Percentiles rank a stretch among this genome's conserved stretches.
These are phyloP conservation scores for Galbula dea DNA, from an alignment of 2,113 vertebrate species.

Conservation along the genomic window DNA sequence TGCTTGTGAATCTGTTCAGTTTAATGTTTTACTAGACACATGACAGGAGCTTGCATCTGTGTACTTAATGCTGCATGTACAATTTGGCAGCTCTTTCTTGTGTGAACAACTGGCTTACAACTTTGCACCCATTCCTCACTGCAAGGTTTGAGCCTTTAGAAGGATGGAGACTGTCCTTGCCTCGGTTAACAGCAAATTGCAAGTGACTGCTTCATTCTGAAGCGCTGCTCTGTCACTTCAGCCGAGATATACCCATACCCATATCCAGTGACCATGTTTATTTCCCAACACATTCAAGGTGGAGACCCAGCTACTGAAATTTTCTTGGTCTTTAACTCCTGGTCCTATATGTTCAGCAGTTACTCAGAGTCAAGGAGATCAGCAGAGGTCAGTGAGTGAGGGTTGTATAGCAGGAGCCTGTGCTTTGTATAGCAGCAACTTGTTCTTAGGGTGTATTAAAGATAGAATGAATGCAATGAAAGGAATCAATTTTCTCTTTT, in stretches of 20 bases:
- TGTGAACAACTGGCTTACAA: neutral
- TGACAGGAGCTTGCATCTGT: neutral
- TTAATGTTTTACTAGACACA: neutral
- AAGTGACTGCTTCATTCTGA: neutral
- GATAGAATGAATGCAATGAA: neutral
- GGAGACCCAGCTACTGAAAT: neutral
- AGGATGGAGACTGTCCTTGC: neutral
- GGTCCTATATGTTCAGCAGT: neutral
- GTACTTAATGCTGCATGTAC: neutral
- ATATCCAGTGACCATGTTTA: neutral
- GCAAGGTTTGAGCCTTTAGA: neutral
- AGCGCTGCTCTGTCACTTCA: neutral
- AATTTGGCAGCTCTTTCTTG: neutral
- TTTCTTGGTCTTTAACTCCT: neutral
- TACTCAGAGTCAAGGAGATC: neutral
- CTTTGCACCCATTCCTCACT: neutral
- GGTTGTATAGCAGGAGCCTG: neutral
- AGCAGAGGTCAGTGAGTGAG: neutral
- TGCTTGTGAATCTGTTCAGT: neutral
- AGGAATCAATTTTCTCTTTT: neutral
- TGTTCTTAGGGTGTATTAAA: neutral
- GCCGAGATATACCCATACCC: neutral
- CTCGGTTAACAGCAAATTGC: neutral
- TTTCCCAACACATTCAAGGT: neutral
- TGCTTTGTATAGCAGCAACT: neutral